Percentiles rank a stretch among this genome's conserved stretches.
Evolutionary conservation across 2,113 vertebrate genomes (phyloP).

Genomic region (Macheiramphus alcinus): DNA sequence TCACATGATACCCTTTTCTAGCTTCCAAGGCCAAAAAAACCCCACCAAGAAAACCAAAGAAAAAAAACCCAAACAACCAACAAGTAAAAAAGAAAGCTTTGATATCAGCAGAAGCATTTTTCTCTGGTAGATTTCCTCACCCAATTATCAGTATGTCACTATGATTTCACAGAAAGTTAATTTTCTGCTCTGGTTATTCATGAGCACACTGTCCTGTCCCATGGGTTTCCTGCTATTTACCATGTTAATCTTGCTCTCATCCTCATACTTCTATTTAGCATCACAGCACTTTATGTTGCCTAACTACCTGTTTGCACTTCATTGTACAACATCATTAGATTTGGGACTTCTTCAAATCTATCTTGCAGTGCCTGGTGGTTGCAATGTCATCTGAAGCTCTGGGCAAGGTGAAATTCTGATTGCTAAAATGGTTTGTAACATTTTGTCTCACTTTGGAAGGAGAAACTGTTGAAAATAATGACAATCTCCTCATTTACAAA

Average conservation of each 20-base stretch:
- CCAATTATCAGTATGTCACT: neutral
- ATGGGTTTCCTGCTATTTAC: neutral
- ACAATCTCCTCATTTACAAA: neutral
- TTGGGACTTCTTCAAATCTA: neutral
- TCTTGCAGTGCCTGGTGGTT: neutral
- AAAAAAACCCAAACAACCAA: fast-evolving
- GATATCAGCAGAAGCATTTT: neutral
- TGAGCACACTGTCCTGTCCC: neutral
- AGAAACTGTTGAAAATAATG: neutral
- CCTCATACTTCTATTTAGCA: neutral
- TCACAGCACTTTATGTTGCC: neutral
- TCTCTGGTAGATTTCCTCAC: neutral
- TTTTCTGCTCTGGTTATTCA: neutral
- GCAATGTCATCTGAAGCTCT: neutral
- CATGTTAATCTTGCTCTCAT: neutral
- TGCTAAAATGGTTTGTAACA: neutral
- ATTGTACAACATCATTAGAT: neutral
- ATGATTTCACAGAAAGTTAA: neutral
- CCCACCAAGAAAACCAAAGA: neutral
- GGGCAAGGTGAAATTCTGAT: neutral
- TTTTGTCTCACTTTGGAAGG: neutral
- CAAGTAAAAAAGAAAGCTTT: neutral
- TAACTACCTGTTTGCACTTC: neutral
- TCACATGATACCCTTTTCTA: neutral
- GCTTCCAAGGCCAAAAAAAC: neutral